Evolutionary conservation across 2,797 vertebrate species (phyloP), one percentile per base, ranked within the genome.

Genomic region (Holocentrus rufus): DNA sequence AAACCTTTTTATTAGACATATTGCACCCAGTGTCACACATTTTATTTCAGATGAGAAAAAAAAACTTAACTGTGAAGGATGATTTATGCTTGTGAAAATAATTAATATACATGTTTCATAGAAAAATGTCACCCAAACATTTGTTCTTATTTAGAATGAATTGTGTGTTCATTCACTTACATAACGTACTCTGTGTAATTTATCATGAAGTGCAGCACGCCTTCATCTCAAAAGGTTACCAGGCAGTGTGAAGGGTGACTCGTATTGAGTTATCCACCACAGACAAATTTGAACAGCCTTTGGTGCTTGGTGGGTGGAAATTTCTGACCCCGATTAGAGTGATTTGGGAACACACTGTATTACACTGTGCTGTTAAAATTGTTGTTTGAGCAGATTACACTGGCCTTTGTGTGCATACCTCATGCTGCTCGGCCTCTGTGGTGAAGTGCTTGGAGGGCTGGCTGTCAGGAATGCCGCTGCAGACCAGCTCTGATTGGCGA

Each of bases 401-500:
- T 5, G n/a, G 14, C 9, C 46, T 1, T n/a, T 13, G 25, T 3
- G 42, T 55, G 20, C 75, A 82, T 92, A 99, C 98, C 97, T 99
- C 97, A 85, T 96, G 95, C 90, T 99, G 98, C 88, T 99, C 97
- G 31, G 93, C 88, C 76, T 98, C 95, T 78, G 95, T 96, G 86
- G 96, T 95, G 86, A 96, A 95, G 92, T 96, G 95, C 92, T 96
- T 95, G 79, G 94, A 89, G 76, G 93, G 91, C 91, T 90, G 94
- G 78, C 90, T 93, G 81, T 95, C 94, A 0, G 95, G 93, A 82
- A 95, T 89, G n/a, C 96, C 95, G 8, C 95, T 96, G 87, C 98
- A 98, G 84, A 98, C 96, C 85, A 99, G 92, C 89, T 99, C 97
- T 69, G 97, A 93, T 7, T 98, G 95, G 74, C 96, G 95, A 88